Conservation (phyloP, 2,888 invertebrate species). For the Shargacucullia verbasci region DNA sequence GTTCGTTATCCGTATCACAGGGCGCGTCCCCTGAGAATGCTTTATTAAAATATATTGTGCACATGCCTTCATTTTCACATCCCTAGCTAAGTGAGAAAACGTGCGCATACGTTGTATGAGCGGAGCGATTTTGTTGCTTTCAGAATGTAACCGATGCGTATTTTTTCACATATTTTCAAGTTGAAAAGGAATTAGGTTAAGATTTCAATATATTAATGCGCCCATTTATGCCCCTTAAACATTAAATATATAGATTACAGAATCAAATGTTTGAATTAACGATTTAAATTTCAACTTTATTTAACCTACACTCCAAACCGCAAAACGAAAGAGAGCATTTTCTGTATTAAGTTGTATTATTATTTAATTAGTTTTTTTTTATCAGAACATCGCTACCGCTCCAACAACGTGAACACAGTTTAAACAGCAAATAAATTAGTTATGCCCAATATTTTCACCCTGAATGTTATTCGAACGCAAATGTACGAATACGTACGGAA, state of each 20-base stretch:
- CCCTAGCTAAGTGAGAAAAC: conserved; percentile 60
- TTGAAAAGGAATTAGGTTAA: too few species aligned
- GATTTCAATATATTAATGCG: too few species aligned
- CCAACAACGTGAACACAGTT: conserved; percentile 3
- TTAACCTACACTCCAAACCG: too few species aligned
- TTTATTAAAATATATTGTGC: conserved; percentile 88
- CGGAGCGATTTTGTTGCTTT: conserved; percentile 36
- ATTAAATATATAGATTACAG: too few species aligned
- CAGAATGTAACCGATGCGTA: background rate
- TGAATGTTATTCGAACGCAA: conserved; percentile 81
- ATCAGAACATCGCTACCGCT: conserved; percentile 28
- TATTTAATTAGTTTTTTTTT: too few species aligned
- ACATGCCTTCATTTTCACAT: conserved; percentile 77
- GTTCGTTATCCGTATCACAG: conserved; percentile 82
- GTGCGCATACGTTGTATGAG: conserved; percentile 27
- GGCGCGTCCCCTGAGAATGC: conserved; percentile 79
- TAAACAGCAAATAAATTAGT: conserved; percentile 83
- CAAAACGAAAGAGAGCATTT: too few species aligned
- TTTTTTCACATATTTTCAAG: background rate
- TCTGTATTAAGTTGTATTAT: too few species aligned
- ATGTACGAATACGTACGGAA: conserved; percentile 78
- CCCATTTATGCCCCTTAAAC: too few species aligned
- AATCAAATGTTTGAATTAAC: too few species aligned
- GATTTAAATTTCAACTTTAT: too few species aligned
- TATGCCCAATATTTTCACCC: conserved; percentile 85